Percentiles rank a stretch among this genome's conserved stretches.
phyloP scores from a whole-genome alignment of 2,888 invertebrate species.

The Melieria omissa region DNA sequence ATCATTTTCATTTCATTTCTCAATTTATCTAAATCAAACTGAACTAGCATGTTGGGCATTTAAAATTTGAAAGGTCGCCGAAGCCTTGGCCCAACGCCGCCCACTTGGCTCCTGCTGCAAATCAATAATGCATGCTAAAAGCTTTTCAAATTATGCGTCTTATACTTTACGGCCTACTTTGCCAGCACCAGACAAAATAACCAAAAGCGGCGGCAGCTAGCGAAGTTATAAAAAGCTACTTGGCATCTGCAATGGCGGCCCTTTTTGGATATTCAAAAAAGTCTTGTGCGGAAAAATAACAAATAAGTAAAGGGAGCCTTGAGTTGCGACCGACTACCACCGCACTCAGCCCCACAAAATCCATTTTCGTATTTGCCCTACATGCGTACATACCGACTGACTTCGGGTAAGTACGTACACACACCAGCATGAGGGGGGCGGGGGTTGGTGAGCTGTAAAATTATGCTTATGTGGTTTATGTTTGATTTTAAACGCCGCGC shows the following conservation, averaged over 20 bases:
- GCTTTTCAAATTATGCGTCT: slow-evolving; percentile 63
- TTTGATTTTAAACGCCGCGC: slow-evolving; percentile 18
- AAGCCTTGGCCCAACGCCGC: slow-evolving; percentile 7
- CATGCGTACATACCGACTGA: background rate
- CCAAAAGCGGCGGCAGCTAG: background rate
- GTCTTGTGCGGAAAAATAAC: slow-evolving; percentile 30
- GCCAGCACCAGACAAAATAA: background rate
- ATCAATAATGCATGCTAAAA: slow-evolving; percentile 64
- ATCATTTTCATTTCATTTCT: slow-evolving; percentile 41
- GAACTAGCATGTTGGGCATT: slow-evolving; percentile 16
- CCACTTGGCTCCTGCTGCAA: slow-evolving; percentile 4
- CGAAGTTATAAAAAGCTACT: background rate
- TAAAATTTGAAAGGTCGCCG: slow-evolving; percentile 41
- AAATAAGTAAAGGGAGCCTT: slow-evolving; percentile 21
- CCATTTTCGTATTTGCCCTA: background rate
- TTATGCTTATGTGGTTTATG: slow-evolving; percentile 54
- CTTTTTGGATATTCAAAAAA: slow-evolving; percentile 45
- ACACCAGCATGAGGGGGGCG: background rate
- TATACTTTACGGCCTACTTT: slow-evolving; percentile 39
- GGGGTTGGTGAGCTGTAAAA: slow-evolving; percentile 52
- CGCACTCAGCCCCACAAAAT: background rate
- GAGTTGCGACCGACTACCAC: background rate
- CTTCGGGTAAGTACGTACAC: background rate
- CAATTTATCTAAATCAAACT: slow-evolving; percentile 46
- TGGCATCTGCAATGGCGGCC: slow-evolving; percentile 29